phyloP scores from a whole-genome alignment of 2,888 invertebrate genomes.

The Masnerella sp. region DNA sequence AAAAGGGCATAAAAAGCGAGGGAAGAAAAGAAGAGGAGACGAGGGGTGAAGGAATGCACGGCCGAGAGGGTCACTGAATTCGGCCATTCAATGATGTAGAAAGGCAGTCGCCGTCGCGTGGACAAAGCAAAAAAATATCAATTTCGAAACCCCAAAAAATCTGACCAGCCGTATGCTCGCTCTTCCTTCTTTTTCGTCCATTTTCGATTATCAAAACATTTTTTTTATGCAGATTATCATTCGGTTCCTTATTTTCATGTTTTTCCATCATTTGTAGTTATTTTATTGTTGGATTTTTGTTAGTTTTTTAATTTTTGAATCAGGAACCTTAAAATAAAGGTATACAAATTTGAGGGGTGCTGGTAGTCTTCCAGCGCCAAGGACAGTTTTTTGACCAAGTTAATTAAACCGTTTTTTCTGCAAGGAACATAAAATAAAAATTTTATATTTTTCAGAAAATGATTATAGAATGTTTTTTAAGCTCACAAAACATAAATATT shows the following conservation, averaged over 20 bases:
- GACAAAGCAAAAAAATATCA: constrained; percentile 65
- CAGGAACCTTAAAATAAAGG: no score
- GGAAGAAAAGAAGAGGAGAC: constrained; percentile 54
- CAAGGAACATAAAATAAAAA: no score
- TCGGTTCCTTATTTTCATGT: neutral
- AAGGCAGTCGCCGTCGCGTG: constrained; percentile 64
- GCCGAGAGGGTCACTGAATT: constrained; percentile 62
- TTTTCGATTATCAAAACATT: constrained; percentile 40
- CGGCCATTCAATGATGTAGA: constrained; percentile 67
- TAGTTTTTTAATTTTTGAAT: no score
- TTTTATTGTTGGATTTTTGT: no score
- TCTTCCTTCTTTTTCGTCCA: constrained; percentile 25
- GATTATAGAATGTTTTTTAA: no score
- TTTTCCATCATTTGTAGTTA: neutral
- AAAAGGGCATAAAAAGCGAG: constrained; percentile 57
- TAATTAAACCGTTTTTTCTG: no score
- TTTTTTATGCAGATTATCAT: constrained; percentile 24
- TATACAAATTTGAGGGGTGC: no score
- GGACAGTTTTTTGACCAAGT: no score
- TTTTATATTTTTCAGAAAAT: no score
- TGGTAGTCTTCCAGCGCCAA: no score
- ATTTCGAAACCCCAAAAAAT: constrained; percentile 65
- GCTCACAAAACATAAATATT: no score
- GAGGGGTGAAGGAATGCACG: constrained; percentile 59
- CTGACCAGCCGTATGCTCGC: constrained; percentile 55